A percentile compares a stretch with the other conserved stretches of the same genome.
These are phyloP conservation scores for Hapalemur alaotrensis DNA, from an alignment of 2,797 vertebrate genomes.

Conservation along the genomic window DNA sequence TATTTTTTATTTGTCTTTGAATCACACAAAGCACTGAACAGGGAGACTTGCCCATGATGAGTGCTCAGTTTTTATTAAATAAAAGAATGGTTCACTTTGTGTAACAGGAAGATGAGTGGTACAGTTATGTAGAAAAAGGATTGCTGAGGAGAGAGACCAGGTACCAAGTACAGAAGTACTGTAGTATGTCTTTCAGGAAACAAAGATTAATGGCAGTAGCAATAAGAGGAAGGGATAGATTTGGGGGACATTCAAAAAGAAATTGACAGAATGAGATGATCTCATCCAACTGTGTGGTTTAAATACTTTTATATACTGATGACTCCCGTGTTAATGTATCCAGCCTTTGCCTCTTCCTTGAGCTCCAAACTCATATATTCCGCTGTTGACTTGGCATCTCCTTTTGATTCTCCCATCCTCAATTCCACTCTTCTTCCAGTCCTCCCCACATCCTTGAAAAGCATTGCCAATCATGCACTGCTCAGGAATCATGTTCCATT, in stretches of 20 bases:
- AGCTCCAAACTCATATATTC: not conserved
- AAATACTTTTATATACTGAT: not conserved
- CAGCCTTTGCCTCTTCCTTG: not conserved
- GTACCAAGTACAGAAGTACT: not conserved
- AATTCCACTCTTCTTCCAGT: not conserved
- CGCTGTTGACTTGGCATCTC: not conserved
- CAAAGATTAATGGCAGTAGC: not conserved
- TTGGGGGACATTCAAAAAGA: not conserved
- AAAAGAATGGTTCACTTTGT: not conserved
- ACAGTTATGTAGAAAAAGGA: not conserved
- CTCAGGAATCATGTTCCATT: not conserved
- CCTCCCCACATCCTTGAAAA: not conserved
- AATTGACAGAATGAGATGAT: not conserved
- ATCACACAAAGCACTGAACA: not conserved
- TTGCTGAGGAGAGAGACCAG: not conserved
- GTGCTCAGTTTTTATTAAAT: slow-evolving; percentile 15
- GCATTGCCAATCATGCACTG: not conserved
- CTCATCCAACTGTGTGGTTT: not conserved
- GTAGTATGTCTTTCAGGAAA: not conserved
- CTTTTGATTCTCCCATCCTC: not conserved
- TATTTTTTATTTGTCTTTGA: slow-evolving; percentile 5
- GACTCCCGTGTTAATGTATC: not conserved
- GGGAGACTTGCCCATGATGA: not conserved
- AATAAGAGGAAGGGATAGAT: not conserved
- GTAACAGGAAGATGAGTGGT: slow-evolving; percentile 18